Conservation (phyloP, 2,113 vertebrate species). For the Herpailurus yagouaroundi region DNA sequence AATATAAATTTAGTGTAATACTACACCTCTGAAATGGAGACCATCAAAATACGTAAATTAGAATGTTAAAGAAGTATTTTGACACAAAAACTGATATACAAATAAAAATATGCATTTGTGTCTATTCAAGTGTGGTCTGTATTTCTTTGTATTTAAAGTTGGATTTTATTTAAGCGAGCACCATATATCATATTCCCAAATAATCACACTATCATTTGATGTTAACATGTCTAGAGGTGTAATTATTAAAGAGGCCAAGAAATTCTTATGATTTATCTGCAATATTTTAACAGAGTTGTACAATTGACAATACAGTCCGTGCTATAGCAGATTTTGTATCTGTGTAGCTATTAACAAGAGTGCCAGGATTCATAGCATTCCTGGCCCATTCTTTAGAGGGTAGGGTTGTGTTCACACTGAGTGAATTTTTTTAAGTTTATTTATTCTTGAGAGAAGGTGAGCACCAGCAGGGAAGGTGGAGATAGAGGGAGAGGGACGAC, state of each 20-base stretch:
- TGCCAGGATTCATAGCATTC: fast-evolving
- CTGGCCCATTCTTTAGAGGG: not conserved
- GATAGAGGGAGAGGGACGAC: too few species aligned
- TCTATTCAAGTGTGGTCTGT: not conserved
- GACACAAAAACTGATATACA: not conserved
- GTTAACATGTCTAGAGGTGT: not conserved
- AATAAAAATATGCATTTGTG: not conserved
- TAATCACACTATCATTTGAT: not conserved
- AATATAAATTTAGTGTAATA: not conserved
- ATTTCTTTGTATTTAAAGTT: not conserved
- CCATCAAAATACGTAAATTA: not conserved
- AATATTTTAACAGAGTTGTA: not conserved
- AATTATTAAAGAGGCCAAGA: not conserved
- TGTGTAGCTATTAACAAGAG: not conserved
- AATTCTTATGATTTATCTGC: not conserved
- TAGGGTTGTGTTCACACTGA: not conserved
- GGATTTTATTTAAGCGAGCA: not conserved
- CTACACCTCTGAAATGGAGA: not conserved
- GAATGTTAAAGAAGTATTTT: not conserved
- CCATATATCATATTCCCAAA: not conserved
- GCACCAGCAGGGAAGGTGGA: too few species aligned
- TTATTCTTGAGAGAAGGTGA: too few species aligned
- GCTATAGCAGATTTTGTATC: not conserved
- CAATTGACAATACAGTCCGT: not conserved
- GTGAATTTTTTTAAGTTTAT: not conserved